Evolutionary conservation across 2,113 vertebrate genomes (phyloP), one percentile per base, ranked within the genome.

Genomic region (Xenus cinereus): DNA sequence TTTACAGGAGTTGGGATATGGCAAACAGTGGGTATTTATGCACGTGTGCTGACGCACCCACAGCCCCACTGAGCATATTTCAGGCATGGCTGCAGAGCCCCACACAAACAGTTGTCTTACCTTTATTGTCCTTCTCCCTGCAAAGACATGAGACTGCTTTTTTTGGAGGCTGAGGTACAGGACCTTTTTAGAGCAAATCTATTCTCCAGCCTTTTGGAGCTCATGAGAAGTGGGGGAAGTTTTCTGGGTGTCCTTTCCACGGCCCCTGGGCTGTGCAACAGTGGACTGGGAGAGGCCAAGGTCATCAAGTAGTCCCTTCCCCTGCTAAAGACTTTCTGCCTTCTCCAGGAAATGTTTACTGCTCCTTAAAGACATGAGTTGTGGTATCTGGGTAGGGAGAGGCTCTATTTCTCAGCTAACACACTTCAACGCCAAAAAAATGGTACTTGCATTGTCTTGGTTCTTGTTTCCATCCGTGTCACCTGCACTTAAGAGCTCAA

Each of bases 1-100:
- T 94, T 95, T 95, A 86, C 83, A 84, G 84, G 91, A 33, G 93
- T 8, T 37, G 83, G 89, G 54, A 21, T 43, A 23, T 35, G 59
- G 78, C 90, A 77, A 59, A 81, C 76, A 7, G 5, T 4, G 82
- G 83, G 80, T 59, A 10, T 92, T 92, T 84, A 27, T 75, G 45
- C 46, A 54, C 14, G 4, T 43, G 77, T 18, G 54, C 60, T n/a
- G 37, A 64, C 1, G 12, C 56, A 28, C 79, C 73, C 45, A 1
- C 33, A 12, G 63, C 41, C 60, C 46, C 1, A 1, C 1, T 1
- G 56, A 68, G 56, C 1, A 0, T 15, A 7, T 26, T 30, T 33
- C 54, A 26, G 71, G 16, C 15, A 15, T 3, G 41, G 60, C 19
- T 51, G 46, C 66, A 5, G 37, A 41, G 56, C n/a, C 33, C 82